Base-by-base conservation (phyloP, 2,888 invertebrate genomes). In the Exocentrus adspersus region DNA sequence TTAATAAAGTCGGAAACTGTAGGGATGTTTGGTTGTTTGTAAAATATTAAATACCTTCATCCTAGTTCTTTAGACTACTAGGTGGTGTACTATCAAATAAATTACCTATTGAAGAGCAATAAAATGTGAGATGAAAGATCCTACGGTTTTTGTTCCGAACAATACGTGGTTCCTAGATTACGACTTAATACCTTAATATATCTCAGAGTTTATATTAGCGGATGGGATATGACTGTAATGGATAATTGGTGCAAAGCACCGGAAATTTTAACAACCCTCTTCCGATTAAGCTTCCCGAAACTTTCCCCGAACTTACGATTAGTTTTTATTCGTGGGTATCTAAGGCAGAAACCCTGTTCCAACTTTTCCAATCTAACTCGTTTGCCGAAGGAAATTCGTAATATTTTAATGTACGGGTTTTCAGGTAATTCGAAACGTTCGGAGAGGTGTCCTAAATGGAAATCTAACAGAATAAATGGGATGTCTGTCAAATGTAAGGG, bases 301-400 rank as follows among this genome's bases (percentile, higher is more conserved):
- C 1, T 37, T 32, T 10, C 32, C 37, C 2, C 37, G 7, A 24
- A 24, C 24, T 24, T 24, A 24, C 24, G 37, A 37, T 37, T 37
- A 37, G 37, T 37, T 37, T 37, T 37, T 37, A 37, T 37, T 37
- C 14, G 4, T 5, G 37, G 37, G 12, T n/a, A 12, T 37, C 14
- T 37, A 37, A 37, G 10, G 10, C 37, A n/a, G 37, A 12, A 14
- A n/a, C 37, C n/a, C 14, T n/a, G 37, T 14, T 12, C 37, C 37
- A 37, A 37, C 37, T 37, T 37, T 37, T 37, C 37, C 37, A 37
- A 37, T 37, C 37, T 37, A 37, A 37, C 37, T 37, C 37, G 37
- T n/a, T 24, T 24, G 24, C 24, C 7, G 24, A 24, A 24, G 24
- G 24, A 24, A 24, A 24, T 24, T 14, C 12, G 2, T 37, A 12